Evolutionary conservation across 1,140 invertebrate species (phyloP).

Genomic region (Antheraea mylitta): DNA sequence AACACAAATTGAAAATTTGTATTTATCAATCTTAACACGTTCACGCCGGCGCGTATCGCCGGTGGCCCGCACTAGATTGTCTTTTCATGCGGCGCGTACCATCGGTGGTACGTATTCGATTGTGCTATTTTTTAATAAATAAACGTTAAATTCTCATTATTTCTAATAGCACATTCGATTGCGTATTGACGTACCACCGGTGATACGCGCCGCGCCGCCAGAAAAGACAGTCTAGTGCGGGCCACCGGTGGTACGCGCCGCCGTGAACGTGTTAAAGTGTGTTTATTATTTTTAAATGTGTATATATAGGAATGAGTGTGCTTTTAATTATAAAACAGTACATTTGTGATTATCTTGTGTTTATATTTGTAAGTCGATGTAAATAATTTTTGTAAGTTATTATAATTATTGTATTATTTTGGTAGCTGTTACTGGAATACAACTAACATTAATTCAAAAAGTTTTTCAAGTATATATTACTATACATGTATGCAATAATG

Average conservation of each 20-base stretch:
- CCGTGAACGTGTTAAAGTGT: too few relatives aligned
- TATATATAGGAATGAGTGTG: conserved; percentile 64
- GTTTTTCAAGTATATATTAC: not conserved
- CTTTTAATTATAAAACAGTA: conserved; percentile 47
- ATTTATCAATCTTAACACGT: not conserved
- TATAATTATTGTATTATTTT: conserved; percentile 33
- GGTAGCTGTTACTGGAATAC: conserved; percentile 42
- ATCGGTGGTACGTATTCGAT: too few relatives aligned
- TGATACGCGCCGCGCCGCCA: too few relatives aligned
- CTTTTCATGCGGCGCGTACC: too few relatives aligned
- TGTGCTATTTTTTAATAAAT: too few relatives aligned
- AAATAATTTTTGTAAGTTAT: conserved; percentile 65
- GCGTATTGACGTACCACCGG: too few relatives aligned
- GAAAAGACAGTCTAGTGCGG: too few relatives aligned
- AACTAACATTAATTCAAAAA: conserved; percentile 29
- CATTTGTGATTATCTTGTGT: conserved; percentile 56
- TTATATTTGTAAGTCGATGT: conserved; percentile 44
- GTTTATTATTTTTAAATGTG: conserved; percentile 37
- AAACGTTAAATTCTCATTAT: too few relatives aligned
- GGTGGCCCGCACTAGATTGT: too few relatives aligned
- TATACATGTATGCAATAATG: not conserved
- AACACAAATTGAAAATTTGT: not conserved
- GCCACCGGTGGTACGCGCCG: too few relatives aligned
- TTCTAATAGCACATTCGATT: too few relatives aligned
- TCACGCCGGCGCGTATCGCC: too few relatives aligned